A percentile compares a stretch with the other conserved stretches of the same genome.
Evolutionary conservation across 2,888 invertebrate species (phyloP).

Genomic region (Tenthredo scrophulariae): DNA sequence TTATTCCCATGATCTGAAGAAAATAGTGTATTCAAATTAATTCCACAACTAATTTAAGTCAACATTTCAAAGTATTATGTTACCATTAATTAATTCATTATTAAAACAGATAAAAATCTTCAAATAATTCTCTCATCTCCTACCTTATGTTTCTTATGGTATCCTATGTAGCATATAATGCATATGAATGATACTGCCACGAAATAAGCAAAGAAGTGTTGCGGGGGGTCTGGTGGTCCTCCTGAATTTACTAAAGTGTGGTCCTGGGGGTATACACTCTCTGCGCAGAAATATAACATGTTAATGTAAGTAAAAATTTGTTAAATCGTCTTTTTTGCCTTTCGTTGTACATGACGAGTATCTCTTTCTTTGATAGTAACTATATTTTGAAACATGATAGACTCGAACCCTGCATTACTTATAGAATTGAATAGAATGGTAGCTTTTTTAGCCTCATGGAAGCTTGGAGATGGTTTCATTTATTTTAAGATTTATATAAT

Average conservation of each 20-base stretch:
- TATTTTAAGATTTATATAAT: too few relatives aligned
- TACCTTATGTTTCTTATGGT: conserved; percentile 85
- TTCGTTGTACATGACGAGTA: too few relatives aligned
- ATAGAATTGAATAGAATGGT: too few relatives aligned
- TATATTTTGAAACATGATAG: neutral
- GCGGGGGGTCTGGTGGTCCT: neutral
- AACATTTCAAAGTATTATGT: neutral
- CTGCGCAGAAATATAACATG: neutral
- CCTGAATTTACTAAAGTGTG: neutral
- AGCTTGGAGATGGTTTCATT: too few relatives aligned
- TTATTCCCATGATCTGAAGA: conserved; percentile 82
- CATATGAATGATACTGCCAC: conserved; percentile 82
- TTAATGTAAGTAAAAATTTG: neutral
- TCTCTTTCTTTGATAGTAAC: too few relatives aligned
- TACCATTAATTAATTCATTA: neutral
- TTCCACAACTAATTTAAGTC: neutral
- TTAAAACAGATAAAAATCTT: neutral
- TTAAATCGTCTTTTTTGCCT: neutral
- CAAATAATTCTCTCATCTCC: conserved; percentile 18
- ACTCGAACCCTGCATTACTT: neutral
- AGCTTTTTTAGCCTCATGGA: too few relatives aligned
- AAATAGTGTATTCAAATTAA: conserved; percentile 15
- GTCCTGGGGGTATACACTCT: neutral
- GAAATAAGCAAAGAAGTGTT: conserved; percentile 85
- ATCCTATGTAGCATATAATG: conserved; percentile 83